Evolutionary conservation across 2,113 vertebrate species (phyloP), one percentile per base, ranked within the genome.

Genomic region (Balaeniceps rex): DNA sequence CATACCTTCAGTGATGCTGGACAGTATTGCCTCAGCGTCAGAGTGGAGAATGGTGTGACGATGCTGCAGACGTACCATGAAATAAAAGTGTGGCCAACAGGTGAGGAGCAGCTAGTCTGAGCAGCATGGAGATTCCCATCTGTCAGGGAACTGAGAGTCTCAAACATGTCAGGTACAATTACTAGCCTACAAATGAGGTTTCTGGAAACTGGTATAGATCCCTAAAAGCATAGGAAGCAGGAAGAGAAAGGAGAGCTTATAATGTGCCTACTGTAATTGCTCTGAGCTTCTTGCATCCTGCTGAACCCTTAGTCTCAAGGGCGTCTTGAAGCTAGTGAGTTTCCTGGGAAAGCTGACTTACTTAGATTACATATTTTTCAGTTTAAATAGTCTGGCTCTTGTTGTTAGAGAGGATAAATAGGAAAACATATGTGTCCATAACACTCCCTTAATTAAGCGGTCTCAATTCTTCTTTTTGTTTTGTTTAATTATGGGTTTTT

Each of bases 11-110:
- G 92, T 34, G 94, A 97, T 0, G 92, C 98, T 0, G 99, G 99
- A 0, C 96, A 98, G 47, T 98, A 99, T 21, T 99, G 99, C 94
- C 97, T 99, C 93, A 99, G 98, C 31, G 92, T 99, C 92, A 96
- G 97, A 14, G 98, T 98, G 23, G 97, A 98, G 94, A 99, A 98
- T 0, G 94, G 98, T 42, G 83, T 98, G 97, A 99, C 98, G 71
- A 95, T 95, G 93, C 94, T 99, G 36, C 98, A 99, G 92, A 98
- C 97, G 0, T 99, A 98, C 97, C 98, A 98, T 54, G 97, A 95
- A 61, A 95, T 99, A 88, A 96, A 97, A 24, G 99, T 99, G 69
- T 95, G 97, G 93, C 97, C 97, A 3, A 97, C 93, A 97, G 97
- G 99, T 99, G 96, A 99, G 91, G 16, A 44, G 26, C 72, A 29